Evolutionary conservation across 2,888 invertebrate genomes (phyloP).

Genomic region (Tyria jacobaeae): DNA sequence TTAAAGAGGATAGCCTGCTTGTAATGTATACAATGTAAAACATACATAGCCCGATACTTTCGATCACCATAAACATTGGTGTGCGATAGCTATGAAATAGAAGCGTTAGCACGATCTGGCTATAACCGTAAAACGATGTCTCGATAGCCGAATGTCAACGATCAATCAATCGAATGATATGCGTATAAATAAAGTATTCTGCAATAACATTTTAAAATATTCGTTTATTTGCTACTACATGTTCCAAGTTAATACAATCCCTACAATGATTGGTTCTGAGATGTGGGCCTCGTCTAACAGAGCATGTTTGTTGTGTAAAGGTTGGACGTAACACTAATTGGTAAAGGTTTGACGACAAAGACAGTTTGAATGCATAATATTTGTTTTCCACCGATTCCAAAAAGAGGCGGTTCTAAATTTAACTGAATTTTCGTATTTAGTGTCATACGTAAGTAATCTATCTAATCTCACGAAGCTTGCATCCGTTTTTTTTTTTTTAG

Average conservation of each 20-base stretch:
- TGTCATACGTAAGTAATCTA: too few relatives aligned
- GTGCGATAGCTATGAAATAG: conserved; percentile 4
- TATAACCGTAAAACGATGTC: too few relatives aligned
- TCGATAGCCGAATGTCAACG: too few relatives aligned
- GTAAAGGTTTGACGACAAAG: not conserved
- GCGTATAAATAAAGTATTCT: conserved; percentile 13
- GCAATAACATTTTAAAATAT: conserved; percentile 6
- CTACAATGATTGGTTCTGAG: not conserved
- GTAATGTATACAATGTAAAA: not conserved
- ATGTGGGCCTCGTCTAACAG: not conserved
- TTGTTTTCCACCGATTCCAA: too few relatives aligned
- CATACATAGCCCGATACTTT: conserved; percentile 3
- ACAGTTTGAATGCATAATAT: fast-evolving
- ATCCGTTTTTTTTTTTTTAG: too few relatives aligned
- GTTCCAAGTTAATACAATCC: too few relatives aligned
- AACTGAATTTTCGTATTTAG: not conserved
- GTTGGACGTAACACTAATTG: not conserved
- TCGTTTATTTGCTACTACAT: conserved; percentile 1
- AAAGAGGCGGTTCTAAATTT: too few relatives aligned
- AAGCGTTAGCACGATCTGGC: too few relatives aligned
- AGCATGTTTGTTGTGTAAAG: not conserved
- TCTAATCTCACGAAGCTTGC: too few relatives aligned
- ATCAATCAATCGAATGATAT: too few relatives aligned
- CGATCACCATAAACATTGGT: conserved; percentile 5
- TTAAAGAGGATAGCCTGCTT: not conserved